These are phyloP conservation scores for Troides aeacus DNA, from an alignment of 2,888 invertebrate species.

Conservation along the genomic window DNA sequence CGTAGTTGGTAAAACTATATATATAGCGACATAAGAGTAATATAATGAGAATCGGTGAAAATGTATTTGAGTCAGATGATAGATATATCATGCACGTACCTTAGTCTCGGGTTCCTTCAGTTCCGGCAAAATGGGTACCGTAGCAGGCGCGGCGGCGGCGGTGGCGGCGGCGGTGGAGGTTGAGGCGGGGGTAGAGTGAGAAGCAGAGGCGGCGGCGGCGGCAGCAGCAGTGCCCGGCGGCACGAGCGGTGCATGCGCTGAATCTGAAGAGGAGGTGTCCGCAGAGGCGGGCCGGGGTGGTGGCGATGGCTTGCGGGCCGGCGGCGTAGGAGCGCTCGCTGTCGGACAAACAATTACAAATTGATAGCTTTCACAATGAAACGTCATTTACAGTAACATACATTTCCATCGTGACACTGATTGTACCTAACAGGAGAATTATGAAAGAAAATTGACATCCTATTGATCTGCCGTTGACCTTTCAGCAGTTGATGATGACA, in stretches of 20 bases:
- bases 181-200: slow-evolving; percentile 36
- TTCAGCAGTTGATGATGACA: too few species aligned
- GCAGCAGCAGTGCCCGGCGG: slow-evolving; percentile 45
- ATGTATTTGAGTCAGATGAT: background rate
- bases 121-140: slow-evolving; percentile 36
- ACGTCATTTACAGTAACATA: too few species aligned
- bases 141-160: slow-evolving; percentile 32
- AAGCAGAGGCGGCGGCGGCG: slow-evolving; percentile 44
- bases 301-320: slow-evolving; percentile 57
- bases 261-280: slow-evolving; percentile 79
- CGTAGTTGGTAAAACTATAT: too few species aligned
- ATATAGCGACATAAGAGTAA: too few species aligned
- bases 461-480: too few species aligned
- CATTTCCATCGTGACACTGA: too few species aligned
- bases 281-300: slow-evolving; percentile 75
- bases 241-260: slow-evolving; percentile 67
- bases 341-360: slow-evolving; percentile 29
- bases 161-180: slow-evolving; percentile 30
- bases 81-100: slow-evolving; percentile 35
- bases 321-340: slow-evolving; percentile 39
- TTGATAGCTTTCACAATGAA: background rate
- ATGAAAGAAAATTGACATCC: too few species aligned
- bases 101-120: slow-evolving; percentile 54
- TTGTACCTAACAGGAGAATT: too few species aligned
- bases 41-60: background rate